These are phyloP conservation scores for Chaenocephalus aceratus DNA, from an alignment of 2,113 vertebrate genomes.

Conservation along the genomic window DNA sequence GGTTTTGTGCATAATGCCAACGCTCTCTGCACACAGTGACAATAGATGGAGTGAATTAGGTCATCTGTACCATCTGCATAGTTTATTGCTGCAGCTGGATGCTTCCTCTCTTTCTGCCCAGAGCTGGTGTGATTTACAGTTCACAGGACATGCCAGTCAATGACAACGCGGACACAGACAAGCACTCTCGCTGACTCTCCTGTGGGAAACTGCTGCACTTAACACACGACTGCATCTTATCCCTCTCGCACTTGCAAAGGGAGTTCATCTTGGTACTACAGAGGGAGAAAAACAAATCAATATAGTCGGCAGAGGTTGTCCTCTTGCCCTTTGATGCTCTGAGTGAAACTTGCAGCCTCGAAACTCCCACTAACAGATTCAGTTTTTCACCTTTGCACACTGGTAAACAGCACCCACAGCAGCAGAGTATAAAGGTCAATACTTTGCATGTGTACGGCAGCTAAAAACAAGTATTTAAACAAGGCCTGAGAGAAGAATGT, in stretches of 20 bases:
- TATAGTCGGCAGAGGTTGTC: constrained; percentile 52
- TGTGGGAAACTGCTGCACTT: constrained; percentile 42
- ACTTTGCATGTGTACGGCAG: not conserved
- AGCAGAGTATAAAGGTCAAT: not conserved
- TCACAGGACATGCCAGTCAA: constrained; percentile 58
- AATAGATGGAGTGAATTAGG: constrained; percentile 39
- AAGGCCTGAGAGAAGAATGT: constrained; percentile 60
- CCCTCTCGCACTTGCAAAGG: constrained; percentile 14
- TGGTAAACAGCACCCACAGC: constrained; percentile 3
- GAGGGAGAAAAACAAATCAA: constrained; percentile 62
- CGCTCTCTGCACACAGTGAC: constrained; percentile 22
- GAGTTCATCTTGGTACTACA: constrained; percentile 39
- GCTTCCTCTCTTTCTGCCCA: constrained; percentile 40
- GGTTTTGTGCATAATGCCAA: constrained; percentile 38
- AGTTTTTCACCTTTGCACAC: constrained; percentile 10
- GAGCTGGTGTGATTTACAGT: constrained; percentile 62
- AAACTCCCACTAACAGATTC: constrained; percentile 13
- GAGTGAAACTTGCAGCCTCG: constrained; percentile 47
- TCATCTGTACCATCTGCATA: constrained; percentile 57
- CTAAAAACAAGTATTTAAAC: constrained; percentile 26
- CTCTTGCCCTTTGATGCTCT: constrained; percentile 61
- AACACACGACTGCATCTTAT: constrained; percentile 38
- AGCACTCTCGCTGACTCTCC: constrained; percentile 30
- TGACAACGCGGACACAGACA: constrained; percentile 61
- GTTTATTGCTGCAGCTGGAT: constrained; percentile 43